Conservation (phyloP, 2,888 invertebrate genomes). For the Parochlus steinenii region DNA sequence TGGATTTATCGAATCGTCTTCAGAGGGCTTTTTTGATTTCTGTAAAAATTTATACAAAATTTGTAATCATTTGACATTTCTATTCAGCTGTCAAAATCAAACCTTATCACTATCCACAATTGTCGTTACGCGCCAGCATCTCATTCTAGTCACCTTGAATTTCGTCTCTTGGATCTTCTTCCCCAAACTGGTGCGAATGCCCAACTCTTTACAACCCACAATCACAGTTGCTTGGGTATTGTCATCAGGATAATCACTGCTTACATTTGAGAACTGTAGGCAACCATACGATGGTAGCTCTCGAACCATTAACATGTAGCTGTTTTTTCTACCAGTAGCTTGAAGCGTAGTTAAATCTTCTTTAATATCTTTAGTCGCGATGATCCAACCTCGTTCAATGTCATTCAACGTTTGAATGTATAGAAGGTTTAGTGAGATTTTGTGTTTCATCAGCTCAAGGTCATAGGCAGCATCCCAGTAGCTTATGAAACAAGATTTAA, state of each 20-base stretch:
- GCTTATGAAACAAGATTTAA: constrained; percentile 33
- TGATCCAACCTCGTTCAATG: constrained; percentile 73
- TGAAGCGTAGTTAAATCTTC: constrained; percentile 54
- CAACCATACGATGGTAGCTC: constrained; percentile 80
- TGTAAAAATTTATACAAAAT: too few relatives aligned
- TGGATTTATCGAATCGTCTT: too few relatives aligned
- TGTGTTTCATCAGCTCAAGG: constrained; percentile 62
- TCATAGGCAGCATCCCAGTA: constrained; percentile 84
- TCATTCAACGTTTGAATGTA: constrained; percentile 80
- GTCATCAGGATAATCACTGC: constrained; percentile 58
- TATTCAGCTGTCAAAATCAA: neutral
- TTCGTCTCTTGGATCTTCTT: constrained; percentile 59
- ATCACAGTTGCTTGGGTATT: constrained; percentile 54
- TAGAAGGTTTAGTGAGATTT: constrained; percentile 67
- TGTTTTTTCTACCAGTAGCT: constrained; percentile 62
- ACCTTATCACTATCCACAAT: constrained; percentile 34
- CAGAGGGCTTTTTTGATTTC: constrained; percentile 22
- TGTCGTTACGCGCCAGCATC: constrained; percentile 92
- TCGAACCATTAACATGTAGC: constrained; percentile 75
- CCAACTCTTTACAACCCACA: constrained; percentile 75
- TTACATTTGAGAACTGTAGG: constrained; percentile 58
- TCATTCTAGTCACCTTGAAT: constrained; percentile 90
- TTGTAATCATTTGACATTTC: neutral
- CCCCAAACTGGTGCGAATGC: constrained; percentile 43
- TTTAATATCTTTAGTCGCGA: constrained; percentile 48